phyloP scores from a whole-genome alignment of 2,888 invertebrate species.

The Flexamia atlantica region DNA sequence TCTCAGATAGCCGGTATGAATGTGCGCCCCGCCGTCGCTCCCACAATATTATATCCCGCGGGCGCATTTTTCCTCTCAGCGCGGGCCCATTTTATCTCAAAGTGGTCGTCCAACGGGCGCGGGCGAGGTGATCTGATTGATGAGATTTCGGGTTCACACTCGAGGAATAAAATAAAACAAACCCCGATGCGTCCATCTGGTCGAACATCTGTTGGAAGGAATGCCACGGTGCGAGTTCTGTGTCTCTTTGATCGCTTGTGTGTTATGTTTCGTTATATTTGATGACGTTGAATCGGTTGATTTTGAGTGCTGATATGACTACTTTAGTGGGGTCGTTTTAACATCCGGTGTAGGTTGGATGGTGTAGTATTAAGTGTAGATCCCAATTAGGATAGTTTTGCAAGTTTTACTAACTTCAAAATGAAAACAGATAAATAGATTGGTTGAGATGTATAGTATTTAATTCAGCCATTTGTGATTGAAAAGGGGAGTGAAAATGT shows the following conservation, averaged over 20 bases:
- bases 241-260: constrained; percentile 2
- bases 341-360: neutral
- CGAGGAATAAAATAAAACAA: constrained; percentile 42
- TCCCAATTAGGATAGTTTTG: too few relatives aligned
- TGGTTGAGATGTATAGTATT: too few relatives aligned
- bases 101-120: constrained; percentile 10
- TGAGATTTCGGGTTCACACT: constrained; percentile 30
- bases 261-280: constrained; percentile 35
- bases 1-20: neutral
- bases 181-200: constrained; percentile 4
- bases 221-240: neutral
- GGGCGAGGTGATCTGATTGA: constrained; percentile 25
- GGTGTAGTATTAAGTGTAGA: too few relatives aligned
- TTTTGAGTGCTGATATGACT: neutral
- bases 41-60: constrained; percentile 38
- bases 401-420: too few relatives aligned
- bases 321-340: neutral
- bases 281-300: constrained; percentile 26
- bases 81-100: constrained; percentile 33
- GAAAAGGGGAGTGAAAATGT: too few relatives aligned
- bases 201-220: constrained; percentile 4
- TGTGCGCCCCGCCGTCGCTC: neutral
- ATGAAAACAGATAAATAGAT: too few relatives aligned
- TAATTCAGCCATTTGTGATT: too few relatives aligned
- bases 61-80: constrained; percentile 17